Base-by-base conservation (phyloP, 2,888 invertebrate species). In the Tortricodes alternella region DNA sequence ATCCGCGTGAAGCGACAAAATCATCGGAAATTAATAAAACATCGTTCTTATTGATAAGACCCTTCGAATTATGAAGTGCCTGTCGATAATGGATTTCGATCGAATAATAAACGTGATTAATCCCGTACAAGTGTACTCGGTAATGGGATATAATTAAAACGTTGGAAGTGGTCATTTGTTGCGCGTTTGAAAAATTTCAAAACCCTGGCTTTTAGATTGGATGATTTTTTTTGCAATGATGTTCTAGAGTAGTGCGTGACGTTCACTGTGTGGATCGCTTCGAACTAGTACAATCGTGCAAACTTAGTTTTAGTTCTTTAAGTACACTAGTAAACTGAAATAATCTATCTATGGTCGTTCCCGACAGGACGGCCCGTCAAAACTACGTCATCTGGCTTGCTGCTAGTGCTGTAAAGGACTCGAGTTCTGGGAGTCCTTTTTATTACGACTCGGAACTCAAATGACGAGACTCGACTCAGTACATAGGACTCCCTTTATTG, bases 71-170 rank as follows among this genome's bases (percentile, higher is more conserved):
- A 7, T 24, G 13, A 9, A 44, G 43, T 9, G 43, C 13, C 39
- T 38, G 39, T 46, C 46, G 46, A 39, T 53, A 38, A 53, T 46
- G 53, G 39, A 19, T 53, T 39, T 41, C 41, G 55, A 48, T 37
- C 41, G 27, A 41, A 48, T 41, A 55, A 48, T 55, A 48, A 48
- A 46, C 21, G 27, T 35, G 34, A 43, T 43, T 48, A 48, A 55
- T 49, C 27, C 16, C 39, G 24, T 15, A 43, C 55, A 55, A 43
- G 55, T 55, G 55, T 21, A 9, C 35, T 9, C 3, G 15, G 35
- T 48, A 55, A 43, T 55, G 18, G 53, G 46, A 55, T 49, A 49
- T 55, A 49, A 55, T 55, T 55, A 55, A 55, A 55, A 35, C 11
- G n/a, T 15, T 24, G n/a, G 13, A 7, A 18, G 19, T 29, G 29